These are phyloP conservation scores for Lithophane leautieri DNA, from an alignment of 2,888 invertebrate species.

Conservation along the genomic window DNA sequence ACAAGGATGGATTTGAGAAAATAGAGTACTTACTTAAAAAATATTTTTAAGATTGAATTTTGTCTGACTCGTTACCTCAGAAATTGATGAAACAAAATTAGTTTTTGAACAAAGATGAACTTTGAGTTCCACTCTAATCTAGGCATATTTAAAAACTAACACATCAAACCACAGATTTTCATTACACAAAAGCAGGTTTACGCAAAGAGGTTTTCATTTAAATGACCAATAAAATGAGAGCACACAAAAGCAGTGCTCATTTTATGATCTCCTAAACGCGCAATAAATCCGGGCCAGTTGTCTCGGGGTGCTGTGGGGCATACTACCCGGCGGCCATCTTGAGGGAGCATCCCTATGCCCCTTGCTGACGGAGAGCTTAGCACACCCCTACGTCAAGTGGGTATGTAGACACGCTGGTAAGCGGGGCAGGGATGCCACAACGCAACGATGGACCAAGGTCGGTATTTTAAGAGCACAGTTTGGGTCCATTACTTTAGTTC, in stretches of 20 bases:
- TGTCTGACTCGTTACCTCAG: background rate
- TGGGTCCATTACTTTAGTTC: background rate
- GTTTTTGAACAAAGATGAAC: background rate
- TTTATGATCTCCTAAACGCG: constrained; percentile 63
- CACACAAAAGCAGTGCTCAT: constrained; percentile 51
- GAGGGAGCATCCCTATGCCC: constrained; percentile 4
- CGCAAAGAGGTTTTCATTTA: constrained; percentile 52
- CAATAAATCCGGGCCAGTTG: constrained; percentile 53
- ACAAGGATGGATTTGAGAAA: background rate
- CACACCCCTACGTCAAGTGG: constrained; percentile 54
- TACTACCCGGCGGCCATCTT: constrained; percentile 1
- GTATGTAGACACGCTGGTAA: constrained; percentile 36
- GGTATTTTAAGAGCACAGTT: background rate
- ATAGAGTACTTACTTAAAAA: background rate
- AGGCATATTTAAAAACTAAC: background rate
- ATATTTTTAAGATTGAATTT: background rate
- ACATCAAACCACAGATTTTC: constrained; percentile 16
- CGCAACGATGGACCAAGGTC: background rate
- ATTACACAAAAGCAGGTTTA: constrained; percentile 18
- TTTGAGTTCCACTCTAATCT: background rate
- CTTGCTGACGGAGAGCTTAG: constrained; percentile 51
- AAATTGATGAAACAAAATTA: background rate
- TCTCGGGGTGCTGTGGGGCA: constrained; percentile 18
- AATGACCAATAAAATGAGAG: constrained; percentile 44
- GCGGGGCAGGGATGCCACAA: constrained; percentile 35